Percentiles rank a stretch among this genome's conserved stretches.
Evolutionary conservation across 2,113 vertebrate genomes (phyloP).

Genomic region (Oncorhynchus kisutch): DNA sequence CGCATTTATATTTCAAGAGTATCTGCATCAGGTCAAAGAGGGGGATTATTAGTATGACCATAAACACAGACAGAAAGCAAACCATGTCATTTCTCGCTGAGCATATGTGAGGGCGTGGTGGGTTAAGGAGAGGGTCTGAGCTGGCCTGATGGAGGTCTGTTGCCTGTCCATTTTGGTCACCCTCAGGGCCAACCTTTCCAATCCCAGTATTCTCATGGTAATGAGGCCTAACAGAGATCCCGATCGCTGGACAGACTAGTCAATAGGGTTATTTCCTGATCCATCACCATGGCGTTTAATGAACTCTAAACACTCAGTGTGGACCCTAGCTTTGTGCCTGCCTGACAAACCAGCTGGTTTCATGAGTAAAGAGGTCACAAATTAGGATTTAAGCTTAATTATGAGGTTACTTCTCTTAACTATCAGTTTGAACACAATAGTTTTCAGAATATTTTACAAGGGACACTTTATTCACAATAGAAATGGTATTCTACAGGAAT

Average conservation of each 20-base stretch:
- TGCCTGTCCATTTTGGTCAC: not conserved
- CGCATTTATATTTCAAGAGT: not conserved
- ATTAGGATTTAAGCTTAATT: not conserved
- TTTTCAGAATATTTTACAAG: conserved; percentile 9
- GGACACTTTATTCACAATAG: not conserved
- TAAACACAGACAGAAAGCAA: not conserved
- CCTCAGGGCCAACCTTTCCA: conserved; percentile 17
- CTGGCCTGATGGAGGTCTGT: conserved; percentile 2
- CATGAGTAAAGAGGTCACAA: conserved; percentile 23
- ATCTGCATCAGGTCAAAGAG: not conserved
- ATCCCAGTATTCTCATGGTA: conserved; percentile 66
- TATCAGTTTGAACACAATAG: not conserved
- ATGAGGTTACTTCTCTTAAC: conserved; percentile 5
- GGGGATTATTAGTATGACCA: not conserved
- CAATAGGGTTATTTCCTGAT: conserved; percentile 69
- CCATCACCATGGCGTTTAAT: conserved; percentile 69
- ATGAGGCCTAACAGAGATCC: conserved; percentile 47
- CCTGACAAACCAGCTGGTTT: conserved; percentile 26
- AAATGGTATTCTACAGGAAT: too few relatives aligned
- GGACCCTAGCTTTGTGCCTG: conserved; percentile 48
- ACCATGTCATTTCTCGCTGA: not conserved
- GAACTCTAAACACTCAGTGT: conserved; percentile 66
- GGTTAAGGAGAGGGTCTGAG: conserved; percentile 1
- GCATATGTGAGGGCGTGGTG: conserved; percentile 12
- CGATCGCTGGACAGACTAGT: conserved; percentile 46